phyloP scores from a whole-genome alignment of 2,797 vertebrate species.

The Ficedula albicollis region DNA sequence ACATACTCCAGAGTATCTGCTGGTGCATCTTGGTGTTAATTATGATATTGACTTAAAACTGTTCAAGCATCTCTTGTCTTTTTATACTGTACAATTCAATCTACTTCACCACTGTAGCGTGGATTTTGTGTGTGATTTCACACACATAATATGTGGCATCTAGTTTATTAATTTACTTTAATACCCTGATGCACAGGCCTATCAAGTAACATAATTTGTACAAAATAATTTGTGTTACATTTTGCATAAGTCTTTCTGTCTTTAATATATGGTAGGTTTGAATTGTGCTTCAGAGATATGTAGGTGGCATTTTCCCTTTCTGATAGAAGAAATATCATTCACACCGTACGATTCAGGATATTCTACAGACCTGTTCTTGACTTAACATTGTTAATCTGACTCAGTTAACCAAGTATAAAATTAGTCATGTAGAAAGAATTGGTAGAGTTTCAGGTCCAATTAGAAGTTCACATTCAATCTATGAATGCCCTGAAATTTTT shows the following conservation, averaged over 20 bases:
- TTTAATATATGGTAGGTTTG: neutral
- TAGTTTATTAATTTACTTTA: neutral
- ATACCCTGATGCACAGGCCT: neutral
- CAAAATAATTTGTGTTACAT: neutral
- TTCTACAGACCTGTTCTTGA: neutral
- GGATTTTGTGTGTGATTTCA: neutral
- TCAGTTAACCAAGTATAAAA: neutral
- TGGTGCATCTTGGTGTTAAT: accelerated
- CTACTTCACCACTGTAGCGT: accelerated
- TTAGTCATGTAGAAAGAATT: neutral
- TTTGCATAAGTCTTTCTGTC: neutral
- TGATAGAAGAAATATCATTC: neutral
- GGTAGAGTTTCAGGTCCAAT: neutral
- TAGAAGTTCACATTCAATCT: neutral
- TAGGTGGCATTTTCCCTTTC: neutral
- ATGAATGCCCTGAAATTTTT: neutral
- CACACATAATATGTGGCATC: accelerated
- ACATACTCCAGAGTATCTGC: accelerated
- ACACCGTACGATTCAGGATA: neutral
- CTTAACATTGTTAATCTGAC: neutral
- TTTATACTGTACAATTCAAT: neutral
- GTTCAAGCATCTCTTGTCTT: neutral
- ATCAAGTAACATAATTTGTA: neutral
- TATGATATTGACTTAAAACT: neutral
- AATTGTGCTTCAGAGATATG: neutral